A percentile compares a stretch with the other conserved stretches of the same genome.
phyloP scores from a whole-genome alignment of 2,797 vertebrate genomes.

The Aratinga solstitialis region DNA sequence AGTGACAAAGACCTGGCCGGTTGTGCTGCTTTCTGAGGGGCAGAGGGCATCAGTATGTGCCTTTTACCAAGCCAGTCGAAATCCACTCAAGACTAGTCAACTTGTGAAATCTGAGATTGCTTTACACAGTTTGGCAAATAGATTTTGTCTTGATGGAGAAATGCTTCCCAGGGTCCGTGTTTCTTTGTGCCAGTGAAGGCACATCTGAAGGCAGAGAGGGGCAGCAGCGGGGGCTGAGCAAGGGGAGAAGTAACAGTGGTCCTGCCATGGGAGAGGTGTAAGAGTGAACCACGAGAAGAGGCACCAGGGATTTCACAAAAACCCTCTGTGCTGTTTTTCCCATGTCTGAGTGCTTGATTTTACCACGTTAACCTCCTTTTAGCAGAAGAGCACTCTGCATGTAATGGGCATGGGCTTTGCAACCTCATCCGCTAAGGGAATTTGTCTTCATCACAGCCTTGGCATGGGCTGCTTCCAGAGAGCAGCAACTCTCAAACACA shows the following conservation, averaged over 20 bases:
- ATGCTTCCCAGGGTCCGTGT: neutral
- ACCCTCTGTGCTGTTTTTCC: neutral
- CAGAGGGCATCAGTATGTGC: neutral
- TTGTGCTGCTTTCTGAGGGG: accelerated
- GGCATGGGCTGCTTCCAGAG: neutral
- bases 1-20: neutral
- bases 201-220: neutral
- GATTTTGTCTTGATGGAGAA: neutral
- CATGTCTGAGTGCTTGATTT: neutral
- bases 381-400: neutral
- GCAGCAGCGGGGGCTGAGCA: neutral
- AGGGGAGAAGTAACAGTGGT: neutral
- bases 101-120: neutral
- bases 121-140: neutral
- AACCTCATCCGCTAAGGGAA: neutral
- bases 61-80: neutral
- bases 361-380: neutral
- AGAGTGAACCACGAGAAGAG: accelerated
- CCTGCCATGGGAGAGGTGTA: neutral
- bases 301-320: neutral
- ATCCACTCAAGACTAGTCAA: neutral
- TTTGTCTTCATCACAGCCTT: neutral
- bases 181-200: neutral
- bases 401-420: neutral
- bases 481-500: neutral